A percentile compares a stretch with the other conserved stretches of the same genome.
Conservation (phyloP, 2,797 vertebrate genomes). For the Botia kubotai region DNA sequence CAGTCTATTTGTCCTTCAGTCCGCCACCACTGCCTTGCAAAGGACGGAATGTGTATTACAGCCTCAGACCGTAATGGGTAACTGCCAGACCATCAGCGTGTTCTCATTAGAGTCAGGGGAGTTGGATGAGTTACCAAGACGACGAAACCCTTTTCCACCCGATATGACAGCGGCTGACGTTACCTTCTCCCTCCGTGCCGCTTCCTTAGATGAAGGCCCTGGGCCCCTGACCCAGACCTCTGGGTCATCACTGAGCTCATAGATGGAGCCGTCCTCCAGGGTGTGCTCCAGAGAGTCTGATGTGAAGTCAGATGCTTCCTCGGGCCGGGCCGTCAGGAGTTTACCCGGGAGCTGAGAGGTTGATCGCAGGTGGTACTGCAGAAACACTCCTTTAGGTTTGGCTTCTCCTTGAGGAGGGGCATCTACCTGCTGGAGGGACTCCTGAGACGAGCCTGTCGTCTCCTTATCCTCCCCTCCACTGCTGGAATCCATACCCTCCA, state of each 20-base stretch:
- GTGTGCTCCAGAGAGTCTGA: conserved; percentile 74
- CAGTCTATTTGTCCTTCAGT: conserved; percentile 47
- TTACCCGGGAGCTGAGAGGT: conserved; percentile 87
- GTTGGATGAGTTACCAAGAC: conserved; percentile 65
- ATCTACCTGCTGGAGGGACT: conserved; percentile 58
- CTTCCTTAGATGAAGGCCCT: conserved; percentile 75
- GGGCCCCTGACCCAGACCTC: conserved; percentile 88
- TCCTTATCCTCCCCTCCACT: conserved; percentile 66
- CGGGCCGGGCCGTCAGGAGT: conserved; percentile 77
- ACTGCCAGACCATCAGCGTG: conserved; percentile 90
- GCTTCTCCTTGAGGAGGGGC: conserved; percentile 66
- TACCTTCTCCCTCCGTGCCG: conserved; percentile 79
- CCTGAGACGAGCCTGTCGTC: conserved; percentile 58
- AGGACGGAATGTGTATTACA: background rate
- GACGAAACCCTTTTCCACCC: conserved; percentile 85
- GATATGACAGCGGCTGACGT: conserved; percentile 86
- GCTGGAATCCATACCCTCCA: conserved; percentile 53
- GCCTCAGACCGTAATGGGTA: conserved; percentile 82
- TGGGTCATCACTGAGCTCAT: conserved; percentile 88
- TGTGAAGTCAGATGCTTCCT: conserved; percentile 20
- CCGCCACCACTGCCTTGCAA: conserved; percentile 4
- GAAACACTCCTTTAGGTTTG: conserved; percentile 80
- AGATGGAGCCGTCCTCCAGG: conserved; percentile 89
- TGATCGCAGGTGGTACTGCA: conserved; percentile 88
- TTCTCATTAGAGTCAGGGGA: conserved; percentile 73